Evolutionary conservation across 1,140 invertebrate species (phyloP).

Genomic region (Drosophila sp.): DNA sequence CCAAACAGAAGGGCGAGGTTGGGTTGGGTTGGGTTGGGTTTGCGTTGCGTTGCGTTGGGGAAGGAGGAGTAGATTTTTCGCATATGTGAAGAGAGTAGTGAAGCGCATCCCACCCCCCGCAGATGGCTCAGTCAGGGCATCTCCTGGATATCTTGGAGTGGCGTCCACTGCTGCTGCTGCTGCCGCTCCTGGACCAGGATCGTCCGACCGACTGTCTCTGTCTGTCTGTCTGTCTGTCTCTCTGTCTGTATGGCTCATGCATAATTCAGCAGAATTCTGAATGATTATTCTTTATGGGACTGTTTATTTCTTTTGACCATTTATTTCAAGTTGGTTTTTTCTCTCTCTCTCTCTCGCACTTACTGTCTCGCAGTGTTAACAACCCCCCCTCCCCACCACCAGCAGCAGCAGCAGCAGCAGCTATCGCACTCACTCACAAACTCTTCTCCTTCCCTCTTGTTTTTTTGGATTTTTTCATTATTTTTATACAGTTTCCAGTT

Average conservation of each 20-base stretch:
- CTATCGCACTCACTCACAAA: neutral
- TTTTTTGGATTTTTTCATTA: slow-evolving; percentile 58
- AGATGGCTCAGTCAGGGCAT: slow-evolving; percentile 17
- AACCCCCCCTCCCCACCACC: neutral
- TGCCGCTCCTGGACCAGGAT: slow-evolving; percentile 37
- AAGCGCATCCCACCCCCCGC: slow-evolving; percentile 49
- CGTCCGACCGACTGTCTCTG: slow-evolving; percentile 31
- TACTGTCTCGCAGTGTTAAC: too few species aligned
- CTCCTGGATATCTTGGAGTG: slow-evolving; percentile 33
- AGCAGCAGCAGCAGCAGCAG: neutral
- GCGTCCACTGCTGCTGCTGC: slow-evolving; percentile 38
- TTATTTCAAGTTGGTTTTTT: slow-evolving; percentile 80
- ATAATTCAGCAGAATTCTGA: slow-evolving; percentile 83
- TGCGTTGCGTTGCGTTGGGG: neutral
- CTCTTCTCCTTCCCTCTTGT: slow-evolving; percentile 1
- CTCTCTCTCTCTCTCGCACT: slow-evolving; percentile 23
- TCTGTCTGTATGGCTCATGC: slow-evolving; percentile 67
- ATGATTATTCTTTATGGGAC: slow-evolving; percentile 83
- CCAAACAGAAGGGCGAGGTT: slow-evolving; percentile 6
- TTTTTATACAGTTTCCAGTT: slow-evolving; percentile 82
- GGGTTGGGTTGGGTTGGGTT: neutral
- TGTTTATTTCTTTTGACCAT: slow-evolving; percentile 83
- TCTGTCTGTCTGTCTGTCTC: slow-evolving; percentile 41
- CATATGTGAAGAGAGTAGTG: slow-evolving; percentile 60
- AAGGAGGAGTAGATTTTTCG: slow-evolving; percentile 41